Evolutionary conservation across 2,797 vertebrate species (phyloP).

Genomic region (Pseudomugil gertrudae): DNA sequence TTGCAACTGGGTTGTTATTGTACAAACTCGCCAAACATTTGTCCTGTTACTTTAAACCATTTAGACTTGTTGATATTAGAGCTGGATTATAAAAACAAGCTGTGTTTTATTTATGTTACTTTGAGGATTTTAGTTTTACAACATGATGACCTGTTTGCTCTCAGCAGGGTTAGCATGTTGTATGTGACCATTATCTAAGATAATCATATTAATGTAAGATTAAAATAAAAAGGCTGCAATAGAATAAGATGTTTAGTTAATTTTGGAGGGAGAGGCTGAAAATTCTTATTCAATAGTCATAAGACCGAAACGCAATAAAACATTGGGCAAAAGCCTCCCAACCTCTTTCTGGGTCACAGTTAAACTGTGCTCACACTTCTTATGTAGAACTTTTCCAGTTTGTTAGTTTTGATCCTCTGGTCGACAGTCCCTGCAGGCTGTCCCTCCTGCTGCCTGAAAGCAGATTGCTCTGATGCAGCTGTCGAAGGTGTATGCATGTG

Average conservation of each 20-base stretch:
- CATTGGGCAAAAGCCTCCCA: not conserved
- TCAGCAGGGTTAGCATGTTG: not conserved
- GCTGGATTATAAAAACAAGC: not conserved
- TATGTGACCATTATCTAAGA: too few species aligned
- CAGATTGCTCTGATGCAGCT: constrained; percentile 17
- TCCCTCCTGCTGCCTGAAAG: constrained; percentile 23
- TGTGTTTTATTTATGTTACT: not conserved
- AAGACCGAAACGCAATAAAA: not conserved
- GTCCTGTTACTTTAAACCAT: too few species aligned
- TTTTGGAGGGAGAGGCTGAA: not conserved
- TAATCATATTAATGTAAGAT: not conserved
- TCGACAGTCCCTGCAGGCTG: constrained; percentile 10
- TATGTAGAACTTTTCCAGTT: constrained; percentile 5
- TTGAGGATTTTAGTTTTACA: not conserved
- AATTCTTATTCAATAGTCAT: not conserved
- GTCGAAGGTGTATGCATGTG: constrained; percentile 18
- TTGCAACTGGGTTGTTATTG: too few species aligned
- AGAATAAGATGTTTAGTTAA: not conserved
- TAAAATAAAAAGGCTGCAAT: not conserved
- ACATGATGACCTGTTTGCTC: not conserved
- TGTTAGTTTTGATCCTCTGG: constrained; percentile 20
- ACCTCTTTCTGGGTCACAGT: constrained; percentile 17
- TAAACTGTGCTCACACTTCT: constrained; percentile 5
- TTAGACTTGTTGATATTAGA: too few species aligned
- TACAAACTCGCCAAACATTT: too few species aligned